Conservation (phyloP, 35 echinoderm and acorn worm genomes). For the Chiridota heheva region DNA sequence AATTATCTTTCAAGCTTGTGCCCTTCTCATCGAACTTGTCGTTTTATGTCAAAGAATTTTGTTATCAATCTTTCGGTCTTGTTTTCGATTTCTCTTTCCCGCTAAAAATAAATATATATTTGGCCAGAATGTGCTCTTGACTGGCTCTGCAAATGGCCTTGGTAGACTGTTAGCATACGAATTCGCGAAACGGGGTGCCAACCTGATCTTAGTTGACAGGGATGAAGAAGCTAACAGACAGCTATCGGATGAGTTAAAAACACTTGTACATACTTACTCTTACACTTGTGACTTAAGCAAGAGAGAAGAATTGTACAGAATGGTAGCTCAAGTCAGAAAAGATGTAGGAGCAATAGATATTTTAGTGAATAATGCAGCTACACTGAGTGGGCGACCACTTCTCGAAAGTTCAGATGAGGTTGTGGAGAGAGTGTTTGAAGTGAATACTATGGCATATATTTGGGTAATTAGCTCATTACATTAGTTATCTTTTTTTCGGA, state of each 20-base stretch:
- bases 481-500: no score
- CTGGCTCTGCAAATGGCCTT: constrained; percentile 75
- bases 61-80: constrained; percentile 31
- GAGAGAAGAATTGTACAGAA: constrained; percentile 67
- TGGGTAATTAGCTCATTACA: constrained; percentile 61
- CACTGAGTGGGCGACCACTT: constrained; percentile 69
- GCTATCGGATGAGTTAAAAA: constrained; percentile 44
- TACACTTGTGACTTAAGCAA: constrained; percentile 85
- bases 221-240: constrained; percentile 56
- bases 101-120: constrained; percentile 47
- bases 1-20: constrained; percentile 29
- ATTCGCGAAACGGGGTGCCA: constrained; percentile 78
- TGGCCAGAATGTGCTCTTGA: constrained; percentile 63
- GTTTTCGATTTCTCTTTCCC: constrained; percentile 54
- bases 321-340: constrained; percentile 52
- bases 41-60: constrained; percentile 55
- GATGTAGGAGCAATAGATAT: constrained; percentile 80
- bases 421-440: constrained; percentile 84
- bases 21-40: constrained; percentile 55
- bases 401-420: constrained; percentile 78
- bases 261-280: constrained; percentile 47
- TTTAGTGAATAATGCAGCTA: constrained; percentile 90
- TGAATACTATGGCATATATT: constrained; percentile 92
- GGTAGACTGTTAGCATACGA: constrained; percentile 72
- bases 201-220: constrained; percentile 79